Evolutionary conservation across 2,888 invertebrate species (phyloP).

Genomic region (Melanostoma scalare): DNA sequence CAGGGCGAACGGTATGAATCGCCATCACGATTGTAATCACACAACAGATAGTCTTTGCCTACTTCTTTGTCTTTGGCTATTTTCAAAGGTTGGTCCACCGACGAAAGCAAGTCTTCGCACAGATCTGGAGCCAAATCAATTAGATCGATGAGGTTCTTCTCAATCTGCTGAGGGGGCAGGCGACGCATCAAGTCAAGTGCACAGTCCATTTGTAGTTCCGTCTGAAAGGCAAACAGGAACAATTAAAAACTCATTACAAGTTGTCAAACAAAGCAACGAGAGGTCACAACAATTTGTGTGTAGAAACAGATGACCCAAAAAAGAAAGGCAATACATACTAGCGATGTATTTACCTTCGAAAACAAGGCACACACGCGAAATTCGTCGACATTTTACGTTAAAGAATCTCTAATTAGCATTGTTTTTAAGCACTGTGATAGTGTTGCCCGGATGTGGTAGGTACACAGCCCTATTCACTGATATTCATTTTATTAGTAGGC

Average conservation of each 20-base stretch:
- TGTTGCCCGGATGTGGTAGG: too few species aligned
- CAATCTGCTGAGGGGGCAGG: constrained; percentile 99
- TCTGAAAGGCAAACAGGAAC: constrained; percentile 84
- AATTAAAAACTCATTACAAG: not conserved
- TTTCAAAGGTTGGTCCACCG: constrained; percentile 99
- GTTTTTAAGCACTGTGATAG: too few species aligned
- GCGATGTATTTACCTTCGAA: too few species aligned
- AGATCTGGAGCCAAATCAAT: constrained; percentile 97
- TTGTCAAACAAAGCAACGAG: too few species aligned
- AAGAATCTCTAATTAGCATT: too few species aligned
- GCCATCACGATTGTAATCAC: constrained; percentile 99
- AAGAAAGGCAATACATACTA: too few species aligned
- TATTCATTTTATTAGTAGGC: too few species aligned
- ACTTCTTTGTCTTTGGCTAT: constrained; percentile 97
- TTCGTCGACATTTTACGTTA: too few species aligned
- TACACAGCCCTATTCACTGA: too few species aligned
- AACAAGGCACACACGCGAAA: too few species aligned
- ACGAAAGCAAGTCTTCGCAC: constrained; percentile 97
- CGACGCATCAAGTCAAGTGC: constrained; percentile 99
- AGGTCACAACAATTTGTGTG: too few species aligned
- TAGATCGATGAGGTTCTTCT: constrained; percentile 98
- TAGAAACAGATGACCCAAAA: too few species aligned
- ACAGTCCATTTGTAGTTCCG: constrained; percentile 98
- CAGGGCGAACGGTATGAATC: constrained; percentile 99
- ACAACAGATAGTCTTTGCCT: constrained; percentile 98